Evolutionary conservation across 2,888 invertebrate genomes (phyloP).

Genomic region (Acrobasis consociella): DNA sequence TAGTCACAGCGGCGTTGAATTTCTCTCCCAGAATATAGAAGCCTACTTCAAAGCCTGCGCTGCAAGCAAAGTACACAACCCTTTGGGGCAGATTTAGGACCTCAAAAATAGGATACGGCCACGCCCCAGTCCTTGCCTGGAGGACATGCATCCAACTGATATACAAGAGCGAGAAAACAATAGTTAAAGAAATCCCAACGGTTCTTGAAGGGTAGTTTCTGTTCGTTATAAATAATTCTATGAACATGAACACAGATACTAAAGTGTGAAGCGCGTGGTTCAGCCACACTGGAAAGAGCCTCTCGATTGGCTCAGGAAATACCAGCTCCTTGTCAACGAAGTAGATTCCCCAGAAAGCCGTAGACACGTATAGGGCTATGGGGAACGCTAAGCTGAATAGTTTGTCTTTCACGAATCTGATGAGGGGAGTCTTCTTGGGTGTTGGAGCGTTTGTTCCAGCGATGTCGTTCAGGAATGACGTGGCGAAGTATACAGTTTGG

Average conservation of each 20-base stretch:
- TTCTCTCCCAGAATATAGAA: constrained; percentile 89
- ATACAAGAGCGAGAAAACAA: constrained; percentile 85
- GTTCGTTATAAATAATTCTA: constrained; percentile 88
- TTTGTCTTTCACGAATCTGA: constrained; percentile 86
- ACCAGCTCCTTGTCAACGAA: constrained; percentile 93
- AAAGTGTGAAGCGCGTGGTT: constrained; percentile 95
- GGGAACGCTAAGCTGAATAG: constrained; percentile 88
- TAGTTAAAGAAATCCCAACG: constrained; percentile 82
- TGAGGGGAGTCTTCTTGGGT: constrained; percentile 82
- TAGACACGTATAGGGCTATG: constrained; percentile 89
- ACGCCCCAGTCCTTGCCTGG: constrained; percentile 86
- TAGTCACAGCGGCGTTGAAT: constrained; percentile 86
- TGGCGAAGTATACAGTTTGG: constrained; percentile 88
- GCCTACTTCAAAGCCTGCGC: constrained; percentile 79
- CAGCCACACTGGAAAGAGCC: constrained; percentile 92
- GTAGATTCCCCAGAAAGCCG: constrained; percentile 94
- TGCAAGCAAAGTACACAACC: constrained; percentile 66
- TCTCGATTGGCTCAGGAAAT: constrained; percentile 89
- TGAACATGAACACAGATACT: constrained; percentile 87
- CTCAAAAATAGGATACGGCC: constrained; percentile 95
- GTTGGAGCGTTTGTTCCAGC: constrained; percentile 85
- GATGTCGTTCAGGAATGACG: constrained; percentile 89
- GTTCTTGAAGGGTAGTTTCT: constrained; percentile 88
- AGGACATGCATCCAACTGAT: constrained; percentile 88
- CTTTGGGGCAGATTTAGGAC: constrained; percentile 50